Evolutionary conservation across 2,888 invertebrate genomes (phyloP), one percentile per base, ranked within the genome.

Genomic region (Patella ulyssiponensis): DNA sequence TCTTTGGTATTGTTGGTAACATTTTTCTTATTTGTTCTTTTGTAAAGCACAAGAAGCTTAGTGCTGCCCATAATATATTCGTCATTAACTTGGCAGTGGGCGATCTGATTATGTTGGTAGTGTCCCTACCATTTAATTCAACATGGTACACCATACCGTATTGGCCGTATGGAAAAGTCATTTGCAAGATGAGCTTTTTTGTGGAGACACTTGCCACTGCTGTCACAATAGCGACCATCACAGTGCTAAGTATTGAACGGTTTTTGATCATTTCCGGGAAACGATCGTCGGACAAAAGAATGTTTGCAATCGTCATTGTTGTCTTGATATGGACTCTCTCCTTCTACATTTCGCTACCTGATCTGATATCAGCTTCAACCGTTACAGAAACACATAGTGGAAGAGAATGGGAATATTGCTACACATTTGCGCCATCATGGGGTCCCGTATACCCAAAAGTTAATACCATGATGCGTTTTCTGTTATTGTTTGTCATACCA

Each of bases 91-190:
- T 85, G 76, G 84, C 84, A 5, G 79, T 80, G 12, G 84, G 83
- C 12, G 84, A 85, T 69, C 72, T 84, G 2, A 54, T 85, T 27
- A 83, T 83, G 77, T 69, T 85, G 17, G 58, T 78, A 3, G 73
- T 83, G 17, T 81, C 82, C 1, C 78, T 85, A 77, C 84, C 85
- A 11, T 84, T 85, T 77, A 81, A 82, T 54, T 82, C 82, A n/a
- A 77, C 81, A 17, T 80, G 82, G 76, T 85, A 82, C 78, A 80
- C 82, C 4, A 58, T 84, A 58, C 70, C 79, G 0, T 74, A 73
- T n/a, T 85, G 85, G 85, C 81, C 81, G n/a, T 85, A 80, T 74
- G 85, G 85, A 12, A 79, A 81, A n/a, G 51, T 75, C 1, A 52
- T 83, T 51, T 85, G 85, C 73, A 83, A 83, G 74, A 20, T 84